phyloP scores from a whole-genome alignment of 1,140 invertebrate genomes.

The Leptinotarsa texana region DNA sequence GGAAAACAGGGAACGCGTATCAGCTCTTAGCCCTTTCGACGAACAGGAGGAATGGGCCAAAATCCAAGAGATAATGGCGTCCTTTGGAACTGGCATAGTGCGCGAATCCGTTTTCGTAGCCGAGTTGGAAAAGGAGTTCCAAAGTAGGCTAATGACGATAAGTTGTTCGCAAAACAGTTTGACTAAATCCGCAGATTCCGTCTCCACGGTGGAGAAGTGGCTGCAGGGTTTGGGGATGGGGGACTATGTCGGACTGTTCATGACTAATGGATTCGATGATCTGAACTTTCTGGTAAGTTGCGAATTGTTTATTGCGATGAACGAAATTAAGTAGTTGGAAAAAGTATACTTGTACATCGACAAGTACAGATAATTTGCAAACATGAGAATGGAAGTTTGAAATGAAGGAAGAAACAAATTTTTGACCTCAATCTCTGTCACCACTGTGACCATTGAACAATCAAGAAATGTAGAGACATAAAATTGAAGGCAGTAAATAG shows the following conservation, averaged over 20 bases:
- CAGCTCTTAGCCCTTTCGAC: conserved; percentile 85
- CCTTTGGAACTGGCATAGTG: conserved; percentile 80
- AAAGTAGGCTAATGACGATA: conserved; percentile 69
- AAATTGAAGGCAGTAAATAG: no score
- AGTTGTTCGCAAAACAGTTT: conserved; percentile 56
- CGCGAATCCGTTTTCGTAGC: conserved; percentile 81
- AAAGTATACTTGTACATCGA: no score
- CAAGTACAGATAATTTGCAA: no score
- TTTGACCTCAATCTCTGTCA: no score
- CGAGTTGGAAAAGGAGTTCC: conserved; percentile 83
- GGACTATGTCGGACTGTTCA: conserved; percentile 82
- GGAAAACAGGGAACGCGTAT: conserved; percentile 63
- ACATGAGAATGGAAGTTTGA: no score
- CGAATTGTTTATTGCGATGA: neutral
- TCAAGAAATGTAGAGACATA: no score
- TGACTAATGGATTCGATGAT: conserved; percentile 90
- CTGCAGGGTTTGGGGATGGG: conserved; percentile 74
- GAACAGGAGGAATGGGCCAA: conserved; percentile 94
- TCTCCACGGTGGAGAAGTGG: conserved; percentile 74
- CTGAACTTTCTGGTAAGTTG: conserved; percentile 88
- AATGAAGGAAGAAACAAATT: no score
- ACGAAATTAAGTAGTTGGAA: no score
- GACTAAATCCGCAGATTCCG: conserved; percentile 49
- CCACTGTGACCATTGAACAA: no score
- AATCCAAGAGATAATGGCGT: conserved; percentile 92